These are phyloP conservation scores for Sebastes baramenuke DNA, from an alignment of 2,797 vertebrate genomes.

Conservation along the genomic window DNA sequence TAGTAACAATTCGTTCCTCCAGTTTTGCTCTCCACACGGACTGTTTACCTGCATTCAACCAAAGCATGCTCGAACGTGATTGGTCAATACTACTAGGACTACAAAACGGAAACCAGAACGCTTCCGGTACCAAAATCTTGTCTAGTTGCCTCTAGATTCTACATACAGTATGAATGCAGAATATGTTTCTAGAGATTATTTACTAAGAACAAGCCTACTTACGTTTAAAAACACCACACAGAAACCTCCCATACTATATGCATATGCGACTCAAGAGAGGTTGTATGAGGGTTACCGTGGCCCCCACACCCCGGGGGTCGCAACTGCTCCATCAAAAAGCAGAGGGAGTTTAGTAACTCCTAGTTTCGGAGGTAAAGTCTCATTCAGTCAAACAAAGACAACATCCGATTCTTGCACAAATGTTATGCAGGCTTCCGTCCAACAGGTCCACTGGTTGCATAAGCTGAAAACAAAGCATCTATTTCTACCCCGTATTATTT, in stretches of 20 bases:
- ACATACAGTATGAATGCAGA: background rate
- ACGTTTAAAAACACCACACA: background rate
- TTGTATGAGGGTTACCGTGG: background rate
- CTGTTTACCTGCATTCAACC: background rate
- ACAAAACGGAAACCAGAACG: background rate
- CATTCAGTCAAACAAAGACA: conserved; percentile 62
- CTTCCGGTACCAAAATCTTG: background rate
- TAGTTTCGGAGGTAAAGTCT: conserved; percentile 48
- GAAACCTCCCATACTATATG: background rate
- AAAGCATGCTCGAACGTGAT: background rate
- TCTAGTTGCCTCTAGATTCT: background rate
- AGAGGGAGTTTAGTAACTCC: conserved; percentile 32
- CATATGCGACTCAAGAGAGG: background rate
- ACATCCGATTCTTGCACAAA: conserved; percentile 72
- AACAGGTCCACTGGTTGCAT: conserved; percentile 78
- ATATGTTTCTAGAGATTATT: background rate
- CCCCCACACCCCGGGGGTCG: background rate
- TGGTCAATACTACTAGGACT: background rate
- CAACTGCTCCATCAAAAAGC: background rate
- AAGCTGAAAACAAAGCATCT: conserved; percentile 76
- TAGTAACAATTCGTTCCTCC: background rate
- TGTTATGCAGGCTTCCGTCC: conserved; percentile 74
- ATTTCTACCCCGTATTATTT: conserved; percentile 56
- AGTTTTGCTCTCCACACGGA: background rate
- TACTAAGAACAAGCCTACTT: background rate